These are phyloP conservation scores for Pterobdella sp. DNA, from an alignment of 2,888 invertebrate genomes.

Conservation along the genomic window DNA sequence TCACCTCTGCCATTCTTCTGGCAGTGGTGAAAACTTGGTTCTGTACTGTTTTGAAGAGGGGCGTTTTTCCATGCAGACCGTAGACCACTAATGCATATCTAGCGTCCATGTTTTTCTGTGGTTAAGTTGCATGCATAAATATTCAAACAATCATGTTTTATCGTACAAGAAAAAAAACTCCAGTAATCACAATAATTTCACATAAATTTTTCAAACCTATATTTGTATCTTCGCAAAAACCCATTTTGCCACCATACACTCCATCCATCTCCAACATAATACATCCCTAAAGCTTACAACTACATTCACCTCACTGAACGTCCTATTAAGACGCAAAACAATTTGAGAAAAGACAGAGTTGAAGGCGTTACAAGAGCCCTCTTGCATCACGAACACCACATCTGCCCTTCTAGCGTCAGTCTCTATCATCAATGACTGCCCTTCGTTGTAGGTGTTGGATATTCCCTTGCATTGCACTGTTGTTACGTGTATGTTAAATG, in stretches of 20 bases:
- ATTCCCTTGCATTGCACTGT: not conserved
- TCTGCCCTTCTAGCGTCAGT: not conserved
- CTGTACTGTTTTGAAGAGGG: slow-evolving; percentile 62
- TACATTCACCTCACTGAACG: not conserved
- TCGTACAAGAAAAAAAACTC: no score
- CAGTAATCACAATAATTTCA: not conserved
- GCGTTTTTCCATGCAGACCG: slow-evolving; percentile 63
- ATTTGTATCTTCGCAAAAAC: not conserved
- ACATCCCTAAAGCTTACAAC: not conserved
- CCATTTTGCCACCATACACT: not conserved
- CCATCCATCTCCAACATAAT: not conserved
- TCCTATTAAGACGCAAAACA: not conserved
- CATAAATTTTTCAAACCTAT: not conserved
- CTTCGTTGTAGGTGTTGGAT: not conserved
- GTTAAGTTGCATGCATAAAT: not conserved
- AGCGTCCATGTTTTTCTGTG: slow-evolving; percentile 44
- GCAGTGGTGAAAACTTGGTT: slow-evolving; percentile 43
- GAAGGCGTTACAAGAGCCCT: not conserved
- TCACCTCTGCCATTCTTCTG: slow-evolving; percentile 32
- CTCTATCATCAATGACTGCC: not conserved
- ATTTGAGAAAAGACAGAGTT: not conserved
- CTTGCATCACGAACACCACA: slow-evolving; percentile 2
- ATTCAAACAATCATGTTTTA: not conserved
- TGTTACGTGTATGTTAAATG: no score
- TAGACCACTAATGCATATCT: slow-evolving; percentile 67